These are phyloP conservation scores for Brevimyrus niger DNA, from an alignment of 2,113 vertebrate genomes.

Conservation along the genomic window DNA sequence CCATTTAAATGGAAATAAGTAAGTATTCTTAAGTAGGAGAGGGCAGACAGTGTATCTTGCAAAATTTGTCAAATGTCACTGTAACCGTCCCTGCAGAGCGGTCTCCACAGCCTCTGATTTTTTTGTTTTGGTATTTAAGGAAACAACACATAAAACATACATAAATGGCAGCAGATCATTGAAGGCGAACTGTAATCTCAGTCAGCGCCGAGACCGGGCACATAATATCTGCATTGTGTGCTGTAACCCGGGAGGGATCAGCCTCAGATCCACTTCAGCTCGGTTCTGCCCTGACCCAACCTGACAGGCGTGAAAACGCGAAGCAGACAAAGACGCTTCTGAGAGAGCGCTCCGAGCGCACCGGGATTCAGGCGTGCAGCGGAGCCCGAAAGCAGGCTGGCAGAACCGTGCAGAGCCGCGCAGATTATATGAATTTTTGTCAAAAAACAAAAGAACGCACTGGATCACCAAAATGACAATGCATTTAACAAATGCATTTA, in stretches of 20 bases:
- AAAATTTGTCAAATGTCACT: background rate
- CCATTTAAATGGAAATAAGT: background rate
- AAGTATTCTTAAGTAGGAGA: background rate
- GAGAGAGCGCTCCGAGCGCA: background rate
- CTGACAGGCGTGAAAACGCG: conserved; percentile 46
- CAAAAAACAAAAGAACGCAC: background rate
- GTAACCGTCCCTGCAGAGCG: background rate
- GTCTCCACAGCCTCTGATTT: background rate
- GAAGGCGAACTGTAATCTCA: background rate
- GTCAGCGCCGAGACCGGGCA: background rate
- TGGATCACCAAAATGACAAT: background rate
- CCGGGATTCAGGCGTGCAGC: background rate
- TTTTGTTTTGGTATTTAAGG: background rate
- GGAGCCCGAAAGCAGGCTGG: background rate
- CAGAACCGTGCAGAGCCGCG: background rate
- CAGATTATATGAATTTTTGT: background rate
- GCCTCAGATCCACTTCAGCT: background rate
- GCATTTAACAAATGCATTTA: background rate
- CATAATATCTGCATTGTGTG: conserved; percentile 3
- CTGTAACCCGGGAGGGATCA: background rate
- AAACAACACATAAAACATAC: conserved; percentile 4
- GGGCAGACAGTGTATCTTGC: background rate
- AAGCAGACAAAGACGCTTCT: conserved; percentile 58
- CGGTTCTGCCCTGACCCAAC: conserved; percentile 20
- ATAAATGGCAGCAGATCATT: background rate